Conservation (phyloP, 2,888 invertebrate species). For the Clistopyga incitator region DNA sequence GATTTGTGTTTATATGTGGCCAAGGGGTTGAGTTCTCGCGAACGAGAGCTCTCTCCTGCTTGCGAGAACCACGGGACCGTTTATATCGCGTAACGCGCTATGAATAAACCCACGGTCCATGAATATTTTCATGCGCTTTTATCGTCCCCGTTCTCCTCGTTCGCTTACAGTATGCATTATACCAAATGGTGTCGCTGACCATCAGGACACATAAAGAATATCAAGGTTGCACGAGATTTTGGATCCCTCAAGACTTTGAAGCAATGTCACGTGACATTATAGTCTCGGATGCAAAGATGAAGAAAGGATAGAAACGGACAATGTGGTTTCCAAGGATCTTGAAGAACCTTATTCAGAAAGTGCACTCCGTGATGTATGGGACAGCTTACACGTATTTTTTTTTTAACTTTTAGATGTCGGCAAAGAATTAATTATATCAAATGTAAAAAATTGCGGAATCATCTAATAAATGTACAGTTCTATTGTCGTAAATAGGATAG, state of each 20-base stretch:
- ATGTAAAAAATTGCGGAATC: too few relatives aligned
- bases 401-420: too few relatives aligned
- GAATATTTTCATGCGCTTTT: slow-evolving; percentile 68
- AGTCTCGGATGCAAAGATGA: neutral
- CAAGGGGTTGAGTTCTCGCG: slow-evolving; percentile 23
- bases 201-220: slow-evolving; percentile 43
- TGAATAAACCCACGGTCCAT: slow-evolving; percentile 65
- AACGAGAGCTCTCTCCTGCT: slow-evolving; percentile 54
- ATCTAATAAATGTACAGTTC: neutral
- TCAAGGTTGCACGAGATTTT: slow-evolving; percentile 30
- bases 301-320: neutral
- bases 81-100: slow-evolving; percentile 68
- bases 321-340: neutral
- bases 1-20: slow-evolving; percentile 36
- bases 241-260: neutral
- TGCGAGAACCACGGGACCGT: slow-evolving; percentile 62
- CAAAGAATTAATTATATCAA: too few relatives aligned
- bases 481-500: neutral
- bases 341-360: neutral
- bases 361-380: too few relatives aligned
- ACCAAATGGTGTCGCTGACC: slow-evolving; percentile 53
- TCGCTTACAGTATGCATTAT: slow-evolving; percentile 38
- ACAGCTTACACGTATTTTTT: too few relatives aligned
- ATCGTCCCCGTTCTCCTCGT: slow-evolving; percentile 53
- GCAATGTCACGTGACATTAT: neutral